A percentile compares a stretch with the other conserved stretches of the same genome.
phyloP scores from a whole-genome alignment of 2,797 vertebrate species.

The Lophius americanus region DNA sequence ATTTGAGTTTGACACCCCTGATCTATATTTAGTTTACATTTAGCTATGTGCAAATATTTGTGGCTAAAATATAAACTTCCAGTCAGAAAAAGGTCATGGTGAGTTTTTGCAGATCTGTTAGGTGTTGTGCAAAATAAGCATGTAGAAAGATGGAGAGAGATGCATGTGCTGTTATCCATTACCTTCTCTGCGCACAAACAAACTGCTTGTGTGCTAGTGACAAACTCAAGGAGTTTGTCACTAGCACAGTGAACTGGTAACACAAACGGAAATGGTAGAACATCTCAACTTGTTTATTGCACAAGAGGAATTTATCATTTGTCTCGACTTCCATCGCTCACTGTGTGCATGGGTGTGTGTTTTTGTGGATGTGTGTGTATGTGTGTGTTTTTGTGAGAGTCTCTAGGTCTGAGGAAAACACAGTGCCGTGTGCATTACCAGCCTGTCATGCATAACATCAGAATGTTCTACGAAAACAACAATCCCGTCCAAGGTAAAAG shows the following conservation, averaged over 20 bases:
- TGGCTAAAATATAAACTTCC: conserved; percentile 1
- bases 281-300: conserved; percentile 60
- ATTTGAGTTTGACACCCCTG: not conserved
- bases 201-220: conserved; percentile 43
- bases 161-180: conserved; percentile 19
- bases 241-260: conserved; percentile 44
- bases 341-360: conserved; percentile 16
- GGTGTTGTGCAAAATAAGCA: not conserved
- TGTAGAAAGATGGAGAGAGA: conserved; percentile 24
- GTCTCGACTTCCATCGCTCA: conserved; percentile 51
- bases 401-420: conserved; percentile 26
- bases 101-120: conserved; percentile 13
- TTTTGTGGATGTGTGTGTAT: conserved; percentile 25
- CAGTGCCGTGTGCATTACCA: conserved; percentile 45
- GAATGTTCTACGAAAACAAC: conserved; percentile 59
- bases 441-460: conserved; percentile 64
- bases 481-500: conserved; percentile 8
- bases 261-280: conserved; percentile 47
- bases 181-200: conserved; percentile 42
- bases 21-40: conserved; percentile 36
- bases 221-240: too few species aligned
- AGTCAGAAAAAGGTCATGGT: not conserved
- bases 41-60: conserved; percentile 16
- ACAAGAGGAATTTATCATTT: conserved; percentile 51
- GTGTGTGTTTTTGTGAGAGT: conserved; percentile 25